Evolutionary conservation across 2,888 invertebrate genomes (phyloP), one percentile per base, ranked within the genome.

Genomic region (Ophraella communa): DNA sequence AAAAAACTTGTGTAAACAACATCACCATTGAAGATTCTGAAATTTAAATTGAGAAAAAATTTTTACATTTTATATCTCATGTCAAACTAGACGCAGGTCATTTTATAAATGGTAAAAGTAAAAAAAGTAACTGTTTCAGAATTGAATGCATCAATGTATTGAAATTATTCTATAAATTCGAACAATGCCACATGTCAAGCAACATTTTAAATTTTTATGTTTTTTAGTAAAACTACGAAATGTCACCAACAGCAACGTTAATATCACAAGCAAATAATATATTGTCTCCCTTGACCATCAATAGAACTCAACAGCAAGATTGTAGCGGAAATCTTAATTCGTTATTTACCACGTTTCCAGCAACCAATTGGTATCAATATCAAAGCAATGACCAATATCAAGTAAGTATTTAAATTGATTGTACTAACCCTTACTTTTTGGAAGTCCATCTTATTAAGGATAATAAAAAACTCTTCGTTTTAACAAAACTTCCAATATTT

Each of bases 341-440:
- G 2, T 14, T 74, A 11, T 62, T 73, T 18, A 72, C 75, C 3
- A 64, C 70, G 27, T 78, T 72, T 55, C 51, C 72, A 4, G 57
- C 70, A 18, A 66, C 73, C 7, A 76, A 72, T 55, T 78, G 78
- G 77, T 74, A 74, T 52, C 77, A 75, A 14, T 78, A 77, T 17
- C 76, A 75, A 64, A 71, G 64, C 20, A 71, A 71, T 57, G 79
- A 80, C 24, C 73, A 73, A 54, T 78, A 72, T 66, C 75, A 74
- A 70, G 75, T 74, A 17, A 53, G 53, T 57, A 39, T 21, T 35
- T 17, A n/a, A 5, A 3, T 35, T 14, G n/a, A n/a, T n/a, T n/a
- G n/a, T n/a, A n/a, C n/a, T n/a, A n/a, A n/a, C n/a, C n/a, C 14
- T 14, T 3, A n/a, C 7, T 33, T 30, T 44, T 44, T 18, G 10